Base-by-base conservation (phyloP, 2,797 vertebrate genomes). In the Jordanella pulchra region DNA sequence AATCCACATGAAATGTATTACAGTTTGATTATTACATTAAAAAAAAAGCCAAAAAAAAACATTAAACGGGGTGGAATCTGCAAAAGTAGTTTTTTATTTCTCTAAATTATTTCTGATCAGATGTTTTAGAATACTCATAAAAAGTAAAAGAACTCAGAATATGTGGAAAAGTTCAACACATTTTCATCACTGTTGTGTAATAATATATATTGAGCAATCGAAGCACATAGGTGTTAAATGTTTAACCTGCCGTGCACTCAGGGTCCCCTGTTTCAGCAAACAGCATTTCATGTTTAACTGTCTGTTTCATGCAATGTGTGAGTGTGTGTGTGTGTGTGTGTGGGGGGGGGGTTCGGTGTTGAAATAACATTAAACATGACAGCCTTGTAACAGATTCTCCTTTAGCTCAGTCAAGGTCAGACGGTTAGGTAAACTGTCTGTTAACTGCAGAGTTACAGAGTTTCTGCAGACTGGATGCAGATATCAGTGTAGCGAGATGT, bases 291-390 rank as follows among this genome's bases (percentile, higher is more conserved):
- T 23, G 18, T 45, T 77, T 39, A 27, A 21, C 39, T 32, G 51
- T 55, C 30, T 39, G 14, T 27, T 47, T 32, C 15, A 6, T 32
- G 7, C 42, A 27, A 21, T 25, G n/a, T 39, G 6, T 3, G 60
- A 30, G 39, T 67, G 45, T 84, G n/a, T n/a, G n/a, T n/a, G n/a
- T n/a, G n/a, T n/a, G n/a, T n/a, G n/a, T n/a, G n/a, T n/a, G n/a
- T n/a, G n/a, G n/a, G n/a, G n/a, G n/a, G n/a, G n/a, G n/a, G n/a
- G n/a, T n/a, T n/a, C n/a, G n/a, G n/a, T n/a, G 72, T 60, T 83
- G 84, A 77, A 83, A 86, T 28, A 56, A 42, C 42, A 21, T 45
- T 69, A 84, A 86, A 82, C 78, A 87, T 53, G 45, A 0, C 7
- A 28, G 44, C 51, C 66, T 28, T 51, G 23, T 48, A 53, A 76